Percentiles rank a stretch among this genome's conserved stretches.
Evolutionary conservation across 1,140 invertebrate species (phyloP).

Genomic region (Drosophila pallidifrons): DNA sequence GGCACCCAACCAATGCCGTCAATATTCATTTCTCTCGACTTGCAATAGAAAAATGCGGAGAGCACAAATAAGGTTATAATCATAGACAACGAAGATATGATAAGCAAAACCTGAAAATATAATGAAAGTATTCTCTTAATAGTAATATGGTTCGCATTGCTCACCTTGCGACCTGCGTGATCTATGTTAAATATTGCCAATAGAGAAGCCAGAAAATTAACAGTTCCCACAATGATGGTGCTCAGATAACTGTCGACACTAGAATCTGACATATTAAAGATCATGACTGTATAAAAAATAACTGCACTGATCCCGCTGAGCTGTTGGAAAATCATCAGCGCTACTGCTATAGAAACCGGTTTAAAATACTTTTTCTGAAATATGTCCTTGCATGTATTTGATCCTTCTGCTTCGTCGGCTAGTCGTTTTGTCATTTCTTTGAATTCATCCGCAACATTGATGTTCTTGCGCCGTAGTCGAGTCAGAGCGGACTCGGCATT

Average conservation of each 20-base stretch:
- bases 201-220: conserved; percentile 9
- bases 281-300: conserved; percentile 94
- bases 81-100: neutral
- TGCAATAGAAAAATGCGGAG: neutral
- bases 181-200: neutral
- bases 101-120: conserved; percentile 8
- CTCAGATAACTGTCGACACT: conserved; percentile 89
- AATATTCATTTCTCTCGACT: neutral
- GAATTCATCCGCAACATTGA: neutral
- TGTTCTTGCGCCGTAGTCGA: neutral
- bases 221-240: conserved; percentile 67
- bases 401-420: too few relatives aligned
- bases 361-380: conserved; percentile 8
- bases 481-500: neutral
- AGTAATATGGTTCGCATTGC: neutral
- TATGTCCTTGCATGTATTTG: neutral
- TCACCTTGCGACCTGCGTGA: conserved; percentile 14
- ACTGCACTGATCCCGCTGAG: conserved; percentile 96
- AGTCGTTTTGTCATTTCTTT: neutral
- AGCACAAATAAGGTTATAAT: neutral
- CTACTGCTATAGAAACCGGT: neutral
- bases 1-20: conserved; percentile 72
- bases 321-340: conserved; percentile 14
- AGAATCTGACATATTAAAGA: conserved; percentile 92
- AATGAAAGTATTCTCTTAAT: neutral